Percentiles rank a stretch among this genome's conserved stretches.
phyloP scores from a whole-genome alignment of 2,113 vertebrate species.

The Solea senegalensis region DNA sequence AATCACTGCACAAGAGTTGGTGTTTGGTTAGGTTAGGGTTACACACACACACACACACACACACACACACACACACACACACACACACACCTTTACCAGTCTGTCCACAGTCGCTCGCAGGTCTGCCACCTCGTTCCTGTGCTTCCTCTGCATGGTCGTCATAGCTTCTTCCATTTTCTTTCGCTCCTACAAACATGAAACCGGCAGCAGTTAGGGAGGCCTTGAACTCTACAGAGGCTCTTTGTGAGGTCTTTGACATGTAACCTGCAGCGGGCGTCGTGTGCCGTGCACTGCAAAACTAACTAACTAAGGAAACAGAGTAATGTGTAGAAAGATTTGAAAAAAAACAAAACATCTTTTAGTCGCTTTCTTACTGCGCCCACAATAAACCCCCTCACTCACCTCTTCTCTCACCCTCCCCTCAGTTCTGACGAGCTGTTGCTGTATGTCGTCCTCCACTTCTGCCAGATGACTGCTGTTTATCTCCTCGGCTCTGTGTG shows the following conservation, averaged over 20 bases:
- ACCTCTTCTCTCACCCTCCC: slow-evolving; percentile 76
- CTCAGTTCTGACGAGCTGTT: slow-evolving; percentile 74
- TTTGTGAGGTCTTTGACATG: slow-evolving; percentile 67
- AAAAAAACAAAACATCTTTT: neutral
- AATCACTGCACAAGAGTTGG: no score
- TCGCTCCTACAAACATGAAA: slow-evolving; percentile 76
- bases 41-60: neutral
- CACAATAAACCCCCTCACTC: slow-evolving; percentile 32
- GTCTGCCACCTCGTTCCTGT: slow-evolving; percentile 72
- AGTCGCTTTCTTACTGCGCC: no score
- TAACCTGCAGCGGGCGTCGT: no score
- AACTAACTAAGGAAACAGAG: no score
- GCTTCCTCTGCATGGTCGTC: slow-evolving; percentile 71
- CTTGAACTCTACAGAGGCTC: slow-evolving; percentile 56
- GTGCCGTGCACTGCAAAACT: slow-evolving; percentile 18
- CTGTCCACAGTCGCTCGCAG: slow-evolving; percentile 74
- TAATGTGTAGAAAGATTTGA: neutral
- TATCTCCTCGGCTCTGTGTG: slow-evolving; percentile 77
- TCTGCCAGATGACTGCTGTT: slow-evolving; percentile 75
- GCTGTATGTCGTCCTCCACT: slow-evolving; percentile 81
- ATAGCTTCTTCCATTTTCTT: slow-evolving; percentile 73
- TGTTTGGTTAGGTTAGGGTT: no score
- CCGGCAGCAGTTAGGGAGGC: slow-evolving; percentile 45
- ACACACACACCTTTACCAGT: slow-evolving; percentile 70
- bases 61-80: neutral